A percentile compares a stretch with the other conserved stretches of the same genome.
These are phyloP conservation scores for Merops nubicus DNA, from an alignment of 2,113 vertebrate genomes.

Conservation along the genomic window DNA sequence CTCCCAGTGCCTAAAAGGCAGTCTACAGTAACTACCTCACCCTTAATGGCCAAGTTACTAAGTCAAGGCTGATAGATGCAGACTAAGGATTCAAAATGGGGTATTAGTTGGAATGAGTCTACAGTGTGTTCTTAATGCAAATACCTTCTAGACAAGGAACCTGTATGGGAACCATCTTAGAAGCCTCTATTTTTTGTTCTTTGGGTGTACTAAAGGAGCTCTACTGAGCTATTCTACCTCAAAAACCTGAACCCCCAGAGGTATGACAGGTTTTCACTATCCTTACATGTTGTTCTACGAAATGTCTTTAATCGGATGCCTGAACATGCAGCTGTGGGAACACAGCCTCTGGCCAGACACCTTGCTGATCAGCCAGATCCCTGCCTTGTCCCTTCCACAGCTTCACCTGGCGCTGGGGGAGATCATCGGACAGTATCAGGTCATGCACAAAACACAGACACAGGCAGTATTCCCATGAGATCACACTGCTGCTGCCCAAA, in stretches of 20 bases:
- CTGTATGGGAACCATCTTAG: background rate
- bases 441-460: background rate
- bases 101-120: background rate
- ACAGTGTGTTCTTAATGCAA: background rate
- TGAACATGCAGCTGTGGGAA: background rate
- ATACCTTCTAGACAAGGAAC: background rate
- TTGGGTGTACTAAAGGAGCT: background rate
- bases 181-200: background rate
- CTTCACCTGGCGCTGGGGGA: background rate
- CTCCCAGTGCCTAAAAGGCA: background rate
- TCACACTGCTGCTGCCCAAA: background rate
- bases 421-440: fast-evolving
- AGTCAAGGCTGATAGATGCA: background rate
- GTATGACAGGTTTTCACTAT: background rate
- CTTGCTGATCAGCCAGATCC: background rate
- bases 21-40: background rate
- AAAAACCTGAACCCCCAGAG: background rate
- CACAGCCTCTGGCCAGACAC: background rate
- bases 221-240: background rate
- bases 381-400: background rate
- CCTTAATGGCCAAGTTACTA: background rate
- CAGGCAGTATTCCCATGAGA: background rate
- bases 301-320: background rate
- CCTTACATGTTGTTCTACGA: background rate
- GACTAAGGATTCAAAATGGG: background rate